Conservation (phyloP, 2,113 vertebrate species). For the Microcebus jonahi region DNA sequence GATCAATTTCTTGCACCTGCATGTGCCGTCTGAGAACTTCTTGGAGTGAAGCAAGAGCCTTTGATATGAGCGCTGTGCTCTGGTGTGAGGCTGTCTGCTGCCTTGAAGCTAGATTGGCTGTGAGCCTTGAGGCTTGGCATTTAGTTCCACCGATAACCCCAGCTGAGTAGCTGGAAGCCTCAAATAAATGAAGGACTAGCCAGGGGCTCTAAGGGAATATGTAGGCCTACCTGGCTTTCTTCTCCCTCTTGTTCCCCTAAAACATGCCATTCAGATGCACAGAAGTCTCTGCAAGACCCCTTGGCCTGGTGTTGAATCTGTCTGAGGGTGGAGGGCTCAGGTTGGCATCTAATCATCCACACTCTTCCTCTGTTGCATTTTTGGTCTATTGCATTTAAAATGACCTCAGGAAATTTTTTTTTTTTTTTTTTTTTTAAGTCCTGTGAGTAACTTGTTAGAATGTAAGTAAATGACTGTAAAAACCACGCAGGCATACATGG, state of each 20-base stretch:
- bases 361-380: neutral
- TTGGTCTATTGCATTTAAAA: neutral
- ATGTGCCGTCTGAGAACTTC: neutral
- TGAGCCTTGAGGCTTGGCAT: neutral
- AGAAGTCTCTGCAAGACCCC: neutral
- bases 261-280: neutral
- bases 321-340: neutral
- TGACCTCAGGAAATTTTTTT: neutral
- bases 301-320: neutral
- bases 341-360: accelerated
- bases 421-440: neutral
- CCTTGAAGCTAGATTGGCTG: neutral
- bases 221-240: neutral
- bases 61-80: neutral
- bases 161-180: neutral
- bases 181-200: neutral
- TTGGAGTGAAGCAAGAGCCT: neutral
- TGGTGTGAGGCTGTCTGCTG: neutral
- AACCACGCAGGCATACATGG: neutral
- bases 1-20: neutral
- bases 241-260: neutral
- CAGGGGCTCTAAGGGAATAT: neutral
- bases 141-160: neutral
- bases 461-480: neutral
- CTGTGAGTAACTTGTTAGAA: neutral